Conservation (phyloP, 2,888 invertebrate species). For the Agonum fuliginosum region DNA sequence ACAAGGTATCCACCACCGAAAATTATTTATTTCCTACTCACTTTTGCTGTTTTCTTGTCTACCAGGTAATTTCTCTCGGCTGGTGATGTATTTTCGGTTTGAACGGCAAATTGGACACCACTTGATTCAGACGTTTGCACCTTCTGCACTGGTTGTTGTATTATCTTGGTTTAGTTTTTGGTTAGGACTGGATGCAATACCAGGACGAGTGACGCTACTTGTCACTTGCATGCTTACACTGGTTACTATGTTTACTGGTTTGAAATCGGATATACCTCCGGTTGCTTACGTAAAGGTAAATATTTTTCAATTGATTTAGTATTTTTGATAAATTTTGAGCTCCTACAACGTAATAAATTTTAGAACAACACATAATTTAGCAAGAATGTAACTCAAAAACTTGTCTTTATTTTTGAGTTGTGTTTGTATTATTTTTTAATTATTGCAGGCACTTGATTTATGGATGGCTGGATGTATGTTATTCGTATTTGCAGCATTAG, state of each 20-base stretch:
- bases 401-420: no score
- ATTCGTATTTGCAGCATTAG: conserved; percentile 88
- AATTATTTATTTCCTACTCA: conserved; percentile 16
- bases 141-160: conserved; percentile 88
- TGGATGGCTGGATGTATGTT: conserved; percentile 95
- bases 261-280: conserved; percentile 88
- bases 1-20: conserved; percentile 75
- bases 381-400: no score
- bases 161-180: conserved; percentile 92
- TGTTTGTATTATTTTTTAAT: conserved; percentile 14
- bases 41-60: conserved; percentile 63
- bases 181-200: conserved; percentile 89
- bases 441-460: conserved; percentile 83
- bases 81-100: conserved; percentile 86
- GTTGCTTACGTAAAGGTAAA: conserved; percentile 92
- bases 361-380: no score
- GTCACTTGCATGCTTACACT: conserved; percentile 90
- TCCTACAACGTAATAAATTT: no score
- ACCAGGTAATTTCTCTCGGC: conserved; percentile 84
- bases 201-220: conserved; percentile 86
- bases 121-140: conserved; percentile 89
- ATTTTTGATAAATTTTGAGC: neutral
- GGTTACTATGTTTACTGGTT: conserved; percentile 90
- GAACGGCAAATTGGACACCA: conserved; percentile 91
- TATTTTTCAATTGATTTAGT: neutral